These are phyloP conservation scores for Cheilosia vernalis DNA, from an alignment of 2,888 invertebrate genomes.

Conservation along the genomic window DNA sequence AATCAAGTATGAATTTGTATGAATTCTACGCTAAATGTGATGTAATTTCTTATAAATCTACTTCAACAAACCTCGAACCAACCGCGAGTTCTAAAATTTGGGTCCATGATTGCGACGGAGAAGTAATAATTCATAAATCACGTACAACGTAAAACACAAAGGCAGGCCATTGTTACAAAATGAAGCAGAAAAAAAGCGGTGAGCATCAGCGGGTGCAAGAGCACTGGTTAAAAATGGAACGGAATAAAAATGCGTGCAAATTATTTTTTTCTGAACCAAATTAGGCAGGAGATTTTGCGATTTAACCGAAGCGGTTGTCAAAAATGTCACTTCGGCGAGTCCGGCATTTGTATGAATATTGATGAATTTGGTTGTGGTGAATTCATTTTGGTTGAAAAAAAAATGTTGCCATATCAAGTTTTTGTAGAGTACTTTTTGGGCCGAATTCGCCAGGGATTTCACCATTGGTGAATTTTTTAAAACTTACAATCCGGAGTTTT, in stretches of 20 bases:
- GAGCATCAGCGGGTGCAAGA: slow-evolving; percentile 15
- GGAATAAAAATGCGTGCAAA: slow-evolving; percentile 18
- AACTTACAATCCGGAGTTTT: no score
- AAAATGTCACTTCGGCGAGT: slow-evolving; percentile 54
- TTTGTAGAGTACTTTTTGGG: no score
- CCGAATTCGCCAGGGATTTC: no score
- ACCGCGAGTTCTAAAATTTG: slow-evolving; percentile 80
- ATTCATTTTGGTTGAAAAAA: not conserved
- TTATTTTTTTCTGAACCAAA: slow-evolving; percentile 2
- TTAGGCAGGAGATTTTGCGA: slow-evolving; percentile 10
- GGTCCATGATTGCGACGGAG: slow-evolving; percentile 74
- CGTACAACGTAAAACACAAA: not conserved
- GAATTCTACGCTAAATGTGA: slow-evolving; percentile 10
- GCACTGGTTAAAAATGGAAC: slow-evolving; percentile 28
- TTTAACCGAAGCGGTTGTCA: slow-evolving; percentile 8
- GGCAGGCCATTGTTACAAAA: slow-evolving; percentile 30
- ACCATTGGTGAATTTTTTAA: no score
- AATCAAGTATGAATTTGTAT: slow-evolving; percentile 54
- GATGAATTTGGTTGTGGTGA: slow-evolving; percentile 12
- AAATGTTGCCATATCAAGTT: not conserved
- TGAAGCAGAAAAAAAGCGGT: slow-evolving; percentile 10
- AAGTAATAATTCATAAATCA: slow-evolving; percentile 32
- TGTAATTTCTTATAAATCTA: slow-evolving; percentile 27
- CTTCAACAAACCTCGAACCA: slow-evolving; percentile 81
- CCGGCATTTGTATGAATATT: slow-evolving; percentile 47